Evolutionary conservation across 2,113 vertebrate genomes (phyloP).

Genomic region (Corydoras sp.): DNA sequence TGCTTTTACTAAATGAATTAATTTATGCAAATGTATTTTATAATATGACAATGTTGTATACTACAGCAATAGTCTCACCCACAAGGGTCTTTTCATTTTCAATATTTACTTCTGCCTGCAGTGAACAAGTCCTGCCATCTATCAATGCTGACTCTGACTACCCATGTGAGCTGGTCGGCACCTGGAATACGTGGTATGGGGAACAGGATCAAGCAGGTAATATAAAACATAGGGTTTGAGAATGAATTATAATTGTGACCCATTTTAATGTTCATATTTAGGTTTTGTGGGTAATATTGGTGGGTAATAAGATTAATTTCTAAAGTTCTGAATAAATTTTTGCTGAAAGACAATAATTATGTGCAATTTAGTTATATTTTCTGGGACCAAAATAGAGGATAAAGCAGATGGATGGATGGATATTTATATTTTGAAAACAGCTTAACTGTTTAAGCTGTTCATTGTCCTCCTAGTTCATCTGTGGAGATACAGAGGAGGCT

Average conservation of each 20-base stretch:
- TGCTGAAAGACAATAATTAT: too few relatives aligned
- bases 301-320: too few relatives aligned
- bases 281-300: too few relatives aligned
- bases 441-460: not conserved
- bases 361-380: too few relatives aligned
- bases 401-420: too few relatives aligned
- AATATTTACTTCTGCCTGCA: constrained; percentile 49
- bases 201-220: constrained; percentile 98
- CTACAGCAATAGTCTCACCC: not conserved
- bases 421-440: too few relatives aligned
- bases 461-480: constrained; percentile 74
- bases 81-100: not conserved
- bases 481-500: constrained; percentile 93
- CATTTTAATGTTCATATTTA: too few relatives aligned
- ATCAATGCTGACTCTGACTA: constrained; percentile 90
- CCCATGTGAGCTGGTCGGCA: constrained; percentile 94
- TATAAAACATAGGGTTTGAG: constrained; percentile 40
- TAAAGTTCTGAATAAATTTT: too few relatives aligned
- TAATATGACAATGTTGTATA: not conserved
- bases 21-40: not conserved
- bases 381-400: too few relatives aligned
- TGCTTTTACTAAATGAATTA: not conserved
- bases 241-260: too few relatives aligned
- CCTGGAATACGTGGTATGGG: constrained; percentile 99
- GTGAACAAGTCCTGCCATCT: constrained; percentile 88